Evolutionary conservation across 2,797 vertebrate species (phyloP), one percentile per base, ranked within the genome.

Genomic region (Microhierax caerulescens): DNA sequence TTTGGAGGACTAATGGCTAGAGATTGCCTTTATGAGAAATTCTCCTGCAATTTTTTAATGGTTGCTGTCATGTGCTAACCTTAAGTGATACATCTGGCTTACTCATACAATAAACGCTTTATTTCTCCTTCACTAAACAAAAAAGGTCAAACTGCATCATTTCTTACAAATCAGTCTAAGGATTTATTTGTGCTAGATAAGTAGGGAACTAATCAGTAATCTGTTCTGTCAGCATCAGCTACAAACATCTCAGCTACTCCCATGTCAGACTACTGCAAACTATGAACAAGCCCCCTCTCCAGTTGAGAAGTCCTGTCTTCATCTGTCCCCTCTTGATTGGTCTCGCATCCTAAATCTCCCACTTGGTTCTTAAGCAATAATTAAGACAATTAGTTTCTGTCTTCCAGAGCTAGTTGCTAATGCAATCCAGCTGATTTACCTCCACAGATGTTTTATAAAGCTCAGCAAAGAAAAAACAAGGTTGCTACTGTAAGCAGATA

Each of bases 321-420:
- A 69, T 86, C 59, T 84, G 11, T 78, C 34, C 18, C 5, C 24
- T 90, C 53, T 48, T 78, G 57, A 63, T 32, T 90, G 27, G 22
- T 54, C 53, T 96, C 54, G 54, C 76, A 18, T 86, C 94, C 63
- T 86, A 81, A 78, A 88, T 86, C 65, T 84, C 54, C 80, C 77
- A 84, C 59, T 37, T 90, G 65, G 53, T 61, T n/a, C 61, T 81
- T 81, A 73, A 90, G 37, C 65, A 88, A 32, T 88, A 86, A 93
- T 84, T 84, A 95, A 88, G 54, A 32, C 85, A 69, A 86, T 96
- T 95, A 92, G 37, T 61, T 24, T 88, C 79, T 93, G 36, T 63
- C 67, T 91, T 32, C 24, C 12, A 79, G 61, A 19, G 12, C 36
- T 70, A 25, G 25, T 85, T 67, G 57, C 51, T 93, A 41, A 85